Percentiles rank a stretch among this genome's conserved stretches.
phyloP scores from a whole-genome alignment of 2,797 vertebrate genomes.

The Sebastes diploproa region DNA sequence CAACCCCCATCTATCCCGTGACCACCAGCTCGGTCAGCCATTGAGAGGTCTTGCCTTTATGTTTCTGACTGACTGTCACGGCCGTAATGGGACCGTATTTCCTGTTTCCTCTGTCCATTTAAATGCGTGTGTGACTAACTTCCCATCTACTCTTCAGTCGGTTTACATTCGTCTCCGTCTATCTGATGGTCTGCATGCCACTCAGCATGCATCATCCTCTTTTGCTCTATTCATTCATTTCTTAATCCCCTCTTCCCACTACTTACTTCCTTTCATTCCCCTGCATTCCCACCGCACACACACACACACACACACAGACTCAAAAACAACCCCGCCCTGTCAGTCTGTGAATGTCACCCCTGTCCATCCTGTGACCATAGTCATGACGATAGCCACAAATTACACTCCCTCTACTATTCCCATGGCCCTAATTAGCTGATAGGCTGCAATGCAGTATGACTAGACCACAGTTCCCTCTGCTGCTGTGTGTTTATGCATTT shows the following conservation, averaged over 20 bases:
- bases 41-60: conserved; percentile 1
- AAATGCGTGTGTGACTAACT: conserved; percentile 14
- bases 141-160: neutral
- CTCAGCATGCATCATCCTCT: neutral
- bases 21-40: conserved; percentile 2
- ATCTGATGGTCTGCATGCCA: conserved; percentile 19
- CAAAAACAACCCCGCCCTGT: conserved; percentile 28
- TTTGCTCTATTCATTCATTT: conserved; percentile 2
- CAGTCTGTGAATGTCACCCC: conserved; percentile 58
- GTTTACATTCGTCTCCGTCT: conserved; percentile 45
- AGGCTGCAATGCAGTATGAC: conserved; percentile 58
- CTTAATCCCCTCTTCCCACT: neutral
- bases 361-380: conserved; percentile 66
- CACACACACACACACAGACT: neutral
- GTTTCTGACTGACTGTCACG: neutral
- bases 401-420: conserved; percentile 57
- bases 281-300: neutral
- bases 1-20: neutral
- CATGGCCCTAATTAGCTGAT: conserved; percentile 70
- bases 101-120: conserved; percentile 34
- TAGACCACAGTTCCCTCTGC: conserved; percentile 25
- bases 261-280: conserved; percentile 3
- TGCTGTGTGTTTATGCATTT: conserved; percentile 15
- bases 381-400: conserved; percentile 51
- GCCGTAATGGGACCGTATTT: conserved; percentile 35